Percentiles rank a stretch among this genome's conserved stretches.
phyloP scores from a whole-genome alignment of 2,113 vertebrate genomes.

The Accipiter cooperii region DNA sequence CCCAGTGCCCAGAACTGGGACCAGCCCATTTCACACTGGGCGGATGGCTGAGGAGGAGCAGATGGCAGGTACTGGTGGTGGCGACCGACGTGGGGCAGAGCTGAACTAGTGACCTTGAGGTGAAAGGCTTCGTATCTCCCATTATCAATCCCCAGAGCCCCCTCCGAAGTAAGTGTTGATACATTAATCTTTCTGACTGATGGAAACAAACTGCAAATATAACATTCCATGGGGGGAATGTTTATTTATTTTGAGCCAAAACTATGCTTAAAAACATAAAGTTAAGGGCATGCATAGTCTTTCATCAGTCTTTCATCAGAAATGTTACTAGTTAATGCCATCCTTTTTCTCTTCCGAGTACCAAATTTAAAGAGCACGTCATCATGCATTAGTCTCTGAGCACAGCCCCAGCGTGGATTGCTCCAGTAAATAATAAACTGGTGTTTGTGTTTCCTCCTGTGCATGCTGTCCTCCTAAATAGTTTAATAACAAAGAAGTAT shows the following conservation, averaged over 20 bases:
- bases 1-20: background rate
- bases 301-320: background rate
- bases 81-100: background rate
- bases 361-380: background rate
- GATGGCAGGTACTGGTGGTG: constrained; percentile 32
- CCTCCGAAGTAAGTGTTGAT: background rate
- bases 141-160: constrained; percentile 1
- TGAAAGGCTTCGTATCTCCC: constrained; percentile 45
- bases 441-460: constrained; percentile 5
- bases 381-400: background rate
- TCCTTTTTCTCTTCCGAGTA: background rate
- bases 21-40: background rate
- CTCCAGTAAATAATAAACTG: constrained; percentile 39
- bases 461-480: constrained; percentile 40
- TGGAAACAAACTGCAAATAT: constrained; percentile 25
- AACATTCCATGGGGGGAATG: constrained; percentile 8
- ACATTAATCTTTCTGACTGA: constrained; percentile 54
- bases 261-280: background rate
- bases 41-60: background rate
- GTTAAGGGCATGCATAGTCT: background rate
- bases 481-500: constrained; percentile 58
- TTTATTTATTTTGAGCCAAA: background rate
- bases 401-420: background rate
- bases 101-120: constrained; percentile 46
- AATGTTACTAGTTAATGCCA: background rate